Evolutionary conservation across 1,140 invertebrate genomes (phyloP), one percentile per base, ranked within the genome.

Genomic region (Homarus americanus): DNA sequence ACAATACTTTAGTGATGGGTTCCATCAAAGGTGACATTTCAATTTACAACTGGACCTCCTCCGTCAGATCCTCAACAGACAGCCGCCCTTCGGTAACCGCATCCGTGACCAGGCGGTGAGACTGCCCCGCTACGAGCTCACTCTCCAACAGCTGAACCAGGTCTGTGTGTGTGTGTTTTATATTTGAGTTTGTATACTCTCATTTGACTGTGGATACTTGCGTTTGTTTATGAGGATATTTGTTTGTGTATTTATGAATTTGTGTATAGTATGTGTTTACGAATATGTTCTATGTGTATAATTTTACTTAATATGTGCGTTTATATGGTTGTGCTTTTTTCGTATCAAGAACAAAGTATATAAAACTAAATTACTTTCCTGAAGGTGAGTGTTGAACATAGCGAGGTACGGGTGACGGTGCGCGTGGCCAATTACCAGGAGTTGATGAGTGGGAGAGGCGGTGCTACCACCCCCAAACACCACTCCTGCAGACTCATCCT

Each of bases 41-140:
- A n/a, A n/a, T n/a, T n/a, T n/a, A n/a, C n/a, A n/a, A 49, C 44
- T 0, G 9, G 9, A 7, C 1, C 44, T 49, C 44, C 44, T 1
- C 44, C 44, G 44, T 4, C 92, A 95, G 94, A 94, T 95, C 91
- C 93, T 94, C 7, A 95, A 95, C 92, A 93, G 95, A 82, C 94
- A 95, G 85, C 94, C 95, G 82, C 95, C 95, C 78, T 95, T 95
- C 94, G 95, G 95, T 34, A 95, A 94, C 86, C 93, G 93, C 58
- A 72, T 95, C 17, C 93, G 92, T 72, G 94, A 95, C 44, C 92
- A 93, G 82, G 93, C 94, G 34, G 80, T 85, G 7, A 83, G 92
- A 38, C 93, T 95, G 36, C 95, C 95, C 9, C 94, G 94, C 75
- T 95, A 95, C 93, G 94, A 95, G 79, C 92, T 95, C 1, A 87